phyloP scores from a whole-genome alignment of 2,888 invertebrate genomes.

The Pristionchus japonicus region DNA sequence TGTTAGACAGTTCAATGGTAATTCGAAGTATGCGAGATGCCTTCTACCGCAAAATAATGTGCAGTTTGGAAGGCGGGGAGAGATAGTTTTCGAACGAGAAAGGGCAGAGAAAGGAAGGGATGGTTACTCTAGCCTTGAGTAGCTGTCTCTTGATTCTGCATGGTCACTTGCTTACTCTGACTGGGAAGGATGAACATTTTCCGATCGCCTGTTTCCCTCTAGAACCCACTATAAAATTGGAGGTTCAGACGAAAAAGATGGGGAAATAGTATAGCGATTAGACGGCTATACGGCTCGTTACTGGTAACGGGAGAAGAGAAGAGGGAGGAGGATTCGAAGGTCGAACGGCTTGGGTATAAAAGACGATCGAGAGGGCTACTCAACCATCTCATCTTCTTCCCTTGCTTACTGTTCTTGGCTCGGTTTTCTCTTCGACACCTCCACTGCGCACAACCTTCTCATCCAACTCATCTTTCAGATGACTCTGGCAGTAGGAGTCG shows the following conservation, averaged over 20 bases:
- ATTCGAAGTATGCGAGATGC: background rate
- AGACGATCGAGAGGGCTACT: background rate
- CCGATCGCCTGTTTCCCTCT: background rate
- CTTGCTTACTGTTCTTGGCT: background rate
- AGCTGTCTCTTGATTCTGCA: background rate
- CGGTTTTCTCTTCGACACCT: background rate
- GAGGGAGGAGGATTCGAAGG: background rate
- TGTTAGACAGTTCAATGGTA: background rate
- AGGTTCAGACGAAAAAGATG: background rate
- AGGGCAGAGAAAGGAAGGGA: background rate
- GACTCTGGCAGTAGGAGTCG: slow-evolving; percentile 45
- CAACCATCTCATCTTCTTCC: slow-evolving; percentile 6
- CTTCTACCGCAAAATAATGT: slow-evolving; percentile 32
- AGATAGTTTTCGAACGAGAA: background rate
- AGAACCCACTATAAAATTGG: background rate
- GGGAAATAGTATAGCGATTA: slow-evolving; percentile 1
- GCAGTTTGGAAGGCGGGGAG: background rate
- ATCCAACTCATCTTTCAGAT: background rate
- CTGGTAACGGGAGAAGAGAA: slow-evolving; percentile 10
- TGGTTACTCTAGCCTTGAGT: background rate
- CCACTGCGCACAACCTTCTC: background rate
- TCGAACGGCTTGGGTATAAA: slow-evolving; percentile 3
- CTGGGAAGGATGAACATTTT: background rate
- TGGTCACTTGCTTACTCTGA: background rate
- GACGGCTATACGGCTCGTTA: background rate